phyloP scores from a whole-genome alignment of 2,797 vertebrate species.

The Rhynchotus rufescens region DNA sequence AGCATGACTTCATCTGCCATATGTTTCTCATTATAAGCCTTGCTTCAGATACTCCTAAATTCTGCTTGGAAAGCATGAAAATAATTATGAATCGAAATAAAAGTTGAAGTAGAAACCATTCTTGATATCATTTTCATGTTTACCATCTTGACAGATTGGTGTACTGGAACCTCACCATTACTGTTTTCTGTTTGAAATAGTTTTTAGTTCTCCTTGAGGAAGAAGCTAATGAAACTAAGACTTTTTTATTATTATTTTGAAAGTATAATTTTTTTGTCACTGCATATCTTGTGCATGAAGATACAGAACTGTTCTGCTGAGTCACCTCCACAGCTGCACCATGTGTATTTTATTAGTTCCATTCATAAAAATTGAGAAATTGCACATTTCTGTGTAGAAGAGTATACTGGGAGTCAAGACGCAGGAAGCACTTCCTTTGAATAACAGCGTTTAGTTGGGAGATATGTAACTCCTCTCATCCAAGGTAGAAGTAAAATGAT shows the following conservation, averaged over 20 bases:
- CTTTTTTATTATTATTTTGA: not conserved
- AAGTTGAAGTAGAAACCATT: not conserved
- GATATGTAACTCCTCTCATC: not conserved
- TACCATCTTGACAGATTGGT: not conserved
- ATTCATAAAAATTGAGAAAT: not conserved
- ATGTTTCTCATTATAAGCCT: not conserved
- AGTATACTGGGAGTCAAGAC: not conserved
- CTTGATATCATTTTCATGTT: slow-evolving; percentile 12
- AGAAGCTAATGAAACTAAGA: not conserved
- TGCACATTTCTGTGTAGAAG: not conserved
- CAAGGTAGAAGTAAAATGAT: not conserved
- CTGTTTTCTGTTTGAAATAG: not conserved
- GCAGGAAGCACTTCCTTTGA: not conserved
- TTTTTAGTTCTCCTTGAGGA: not conserved
- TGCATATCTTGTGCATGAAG: slow-evolving; percentile 28
- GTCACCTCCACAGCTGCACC: slow-evolving; percentile 47
- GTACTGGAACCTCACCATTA: not conserved
- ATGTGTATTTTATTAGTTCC: not conserved
- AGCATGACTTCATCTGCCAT: not conserved
- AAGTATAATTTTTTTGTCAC: slow-evolving; percentile 2
- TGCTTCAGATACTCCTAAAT: not conserved
- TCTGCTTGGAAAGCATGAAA: slow-evolving; percentile 4
- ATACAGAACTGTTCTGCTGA: slow-evolving; percentile 24
- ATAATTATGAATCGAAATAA: not conserved
- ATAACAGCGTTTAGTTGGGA: not conserved